These are phyloP conservation scores for Tenualosa thibaudeaui DNA, from an alignment of 2,797 vertebrate species.

Conservation along the genomic window DNA sequence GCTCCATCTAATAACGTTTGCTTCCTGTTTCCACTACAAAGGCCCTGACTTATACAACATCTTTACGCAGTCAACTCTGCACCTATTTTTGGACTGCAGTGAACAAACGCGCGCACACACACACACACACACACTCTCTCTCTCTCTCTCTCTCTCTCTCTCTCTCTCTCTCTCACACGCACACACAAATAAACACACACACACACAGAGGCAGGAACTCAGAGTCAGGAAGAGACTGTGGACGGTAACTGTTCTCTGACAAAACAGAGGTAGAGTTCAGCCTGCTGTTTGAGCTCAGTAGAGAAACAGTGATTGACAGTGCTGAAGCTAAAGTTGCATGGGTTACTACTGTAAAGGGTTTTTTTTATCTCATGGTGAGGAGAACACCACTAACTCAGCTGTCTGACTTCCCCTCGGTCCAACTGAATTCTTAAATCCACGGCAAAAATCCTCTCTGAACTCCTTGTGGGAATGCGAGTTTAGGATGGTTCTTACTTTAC, in stretches of 20 bases:
- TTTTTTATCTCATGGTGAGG: neutral
- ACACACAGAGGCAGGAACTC: conserved; percentile 30
- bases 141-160: no score
- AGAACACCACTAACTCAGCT: conserved; percentile 22
- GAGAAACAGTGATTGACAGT: conserved; percentile 41
- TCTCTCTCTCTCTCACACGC: neutral
- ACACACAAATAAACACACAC: conserved; percentile 1
- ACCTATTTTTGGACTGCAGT: conserved; percentile 57
- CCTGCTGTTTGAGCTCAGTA: conserved; percentile 23
- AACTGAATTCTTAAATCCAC: conserved; percentile 45
- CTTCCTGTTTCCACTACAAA: conserved; percentile 42
- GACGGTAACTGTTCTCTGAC: neutral
- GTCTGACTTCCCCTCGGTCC: conserved; percentile 13
- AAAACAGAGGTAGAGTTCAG: conserved; percentile 20
- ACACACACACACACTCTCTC: neutral
- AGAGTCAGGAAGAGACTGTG: conserved; percentile 36
- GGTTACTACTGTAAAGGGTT: neutral
- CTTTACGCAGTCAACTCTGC: conserved; percentile 42
- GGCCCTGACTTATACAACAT: conserved; percentile 28
- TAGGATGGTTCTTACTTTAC: conserved; percentile 40
- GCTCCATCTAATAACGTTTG: conserved; percentile 48
- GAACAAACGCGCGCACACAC: conserved; percentile 43
- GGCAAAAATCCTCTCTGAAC: conserved; percentile 50
- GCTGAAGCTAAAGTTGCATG: conserved; percentile 24
- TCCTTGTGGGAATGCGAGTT: conserved; percentile 9